Evolutionary conservation across 2,888 invertebrate genomes (phyloP).

Genomic region (Rhyacophila evoluta): DNA sequence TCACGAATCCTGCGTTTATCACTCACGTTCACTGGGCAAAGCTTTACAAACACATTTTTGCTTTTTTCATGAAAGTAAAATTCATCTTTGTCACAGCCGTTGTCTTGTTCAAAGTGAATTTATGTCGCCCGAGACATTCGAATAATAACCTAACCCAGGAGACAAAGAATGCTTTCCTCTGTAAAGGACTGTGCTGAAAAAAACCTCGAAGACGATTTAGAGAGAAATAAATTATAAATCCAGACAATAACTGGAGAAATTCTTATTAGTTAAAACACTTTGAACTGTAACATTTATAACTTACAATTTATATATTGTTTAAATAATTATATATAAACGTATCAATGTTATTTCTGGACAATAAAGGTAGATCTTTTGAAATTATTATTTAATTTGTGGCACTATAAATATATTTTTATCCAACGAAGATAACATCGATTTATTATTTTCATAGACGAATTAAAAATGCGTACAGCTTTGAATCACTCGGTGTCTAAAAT

Average conservation of each 20-base stretch:
- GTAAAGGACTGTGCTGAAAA: not conserved
- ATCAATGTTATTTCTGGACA: no score
- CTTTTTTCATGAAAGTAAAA: not conserved
- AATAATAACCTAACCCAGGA: slow-evolving; percentile 5
- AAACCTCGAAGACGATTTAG: not conserved
- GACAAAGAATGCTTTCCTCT: slow-evolving; percentile 2
- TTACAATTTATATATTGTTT: no score
- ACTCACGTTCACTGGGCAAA: not conserved
- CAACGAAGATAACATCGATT: no score
- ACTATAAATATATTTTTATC: no score
- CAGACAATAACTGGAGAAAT: not conserved
- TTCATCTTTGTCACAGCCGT: slow-evolving; percentile 24
- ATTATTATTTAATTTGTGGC: no score
- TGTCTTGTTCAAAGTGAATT: slow-evolving; percentile 19
- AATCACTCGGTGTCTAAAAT: no score
- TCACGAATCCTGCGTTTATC: not conserved
- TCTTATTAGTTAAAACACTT: no score
- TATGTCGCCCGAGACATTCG: slow-evolving; percentile 10
- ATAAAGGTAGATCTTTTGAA: no score
- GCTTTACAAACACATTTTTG: not conserved
- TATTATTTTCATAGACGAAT: no score
- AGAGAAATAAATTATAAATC: not conserved
- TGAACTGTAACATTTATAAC: no score
- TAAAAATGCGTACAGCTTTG: no score
- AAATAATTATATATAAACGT: no score